These are phyloP conservation scores for Dendronephthya gigantea DNA, from an alignment of 64 coral and sea anemone species.

Conservation along the genomic window DNA sequence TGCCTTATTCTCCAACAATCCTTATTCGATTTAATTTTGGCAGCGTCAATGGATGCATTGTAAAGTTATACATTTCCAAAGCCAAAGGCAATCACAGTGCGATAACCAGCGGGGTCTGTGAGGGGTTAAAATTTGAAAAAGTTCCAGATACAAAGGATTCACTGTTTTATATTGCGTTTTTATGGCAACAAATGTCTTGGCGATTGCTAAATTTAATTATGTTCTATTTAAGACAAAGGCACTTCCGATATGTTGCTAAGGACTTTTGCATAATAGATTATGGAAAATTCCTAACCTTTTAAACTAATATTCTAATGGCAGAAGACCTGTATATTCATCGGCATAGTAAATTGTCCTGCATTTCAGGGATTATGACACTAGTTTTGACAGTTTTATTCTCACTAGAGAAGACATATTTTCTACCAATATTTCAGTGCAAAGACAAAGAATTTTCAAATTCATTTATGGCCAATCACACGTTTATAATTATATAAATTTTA, in stretches of 20 bases:
- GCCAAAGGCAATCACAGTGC: background rate
- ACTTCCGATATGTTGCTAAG: background rate
- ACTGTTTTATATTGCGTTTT: background rate
- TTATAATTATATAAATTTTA: too few relatives aligned
- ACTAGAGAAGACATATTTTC: too few relatives aligned
- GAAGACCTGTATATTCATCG: too few relatives aligned
- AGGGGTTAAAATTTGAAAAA: background rate
- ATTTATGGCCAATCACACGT: too few relatives aligned
- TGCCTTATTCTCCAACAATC: background rate
- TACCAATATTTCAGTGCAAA: too few relatives aligned
- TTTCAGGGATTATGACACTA: too few relatives aligned
- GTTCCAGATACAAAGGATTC: background rate
- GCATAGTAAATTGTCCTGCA: too few relatives aligned
- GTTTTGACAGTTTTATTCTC: too few relatives aligned
- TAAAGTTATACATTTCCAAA: background rate
- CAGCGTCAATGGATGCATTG: background rate
- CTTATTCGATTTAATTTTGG: background rate
- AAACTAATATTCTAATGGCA: background rate
- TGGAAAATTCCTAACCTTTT: background rate
- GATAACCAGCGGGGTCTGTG: background rate
- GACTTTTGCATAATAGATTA: background rate
- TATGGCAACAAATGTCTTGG: background rate
- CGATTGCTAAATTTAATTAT: background rate
- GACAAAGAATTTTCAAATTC: too few relatives aligned
- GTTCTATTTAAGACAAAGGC: background rate